phyloP scores from a whole-genome alignment of 1,140 invertebrate species.

The Drosophila ohnishii region DNA sequence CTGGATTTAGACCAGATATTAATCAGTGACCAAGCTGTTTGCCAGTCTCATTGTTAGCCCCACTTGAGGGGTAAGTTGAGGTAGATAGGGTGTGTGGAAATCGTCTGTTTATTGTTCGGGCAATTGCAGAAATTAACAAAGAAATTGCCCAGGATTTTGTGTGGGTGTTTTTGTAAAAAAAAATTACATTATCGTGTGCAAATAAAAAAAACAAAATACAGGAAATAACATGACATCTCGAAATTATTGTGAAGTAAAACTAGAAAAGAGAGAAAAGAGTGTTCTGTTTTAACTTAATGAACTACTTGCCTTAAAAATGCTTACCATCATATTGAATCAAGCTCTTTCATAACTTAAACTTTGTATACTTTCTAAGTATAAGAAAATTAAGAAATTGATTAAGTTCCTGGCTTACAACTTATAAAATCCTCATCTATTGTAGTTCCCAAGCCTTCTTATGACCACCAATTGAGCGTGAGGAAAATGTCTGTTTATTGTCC shows the following conservation, averaged over 20 bases:
- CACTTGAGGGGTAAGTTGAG: neutral
- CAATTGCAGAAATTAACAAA: conserved; percentile 55
- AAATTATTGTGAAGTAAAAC: neutral
- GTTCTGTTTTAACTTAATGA: neutral
- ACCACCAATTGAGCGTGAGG: neutral
- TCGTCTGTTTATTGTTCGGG: conserved; percentile 31
- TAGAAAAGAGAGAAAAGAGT: neutral
- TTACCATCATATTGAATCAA: neutral
- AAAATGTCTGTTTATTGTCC: conserved; percentile 29
- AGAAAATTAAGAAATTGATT: neutral
- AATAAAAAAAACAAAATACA: neutral
- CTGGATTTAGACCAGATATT: conserved; percentile 37
- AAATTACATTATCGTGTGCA: neutral
- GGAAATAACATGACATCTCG: neutral
- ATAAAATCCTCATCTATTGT: neutral
- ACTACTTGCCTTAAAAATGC: neutral
- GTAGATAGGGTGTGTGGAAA: neutral
- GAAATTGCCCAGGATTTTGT: conserved; percentile 23
- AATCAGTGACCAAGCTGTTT: conserved; percentile 29
- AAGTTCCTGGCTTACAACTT: neutral
- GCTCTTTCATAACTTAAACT: neutral
- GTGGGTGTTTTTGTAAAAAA: conserved; percentile 21
- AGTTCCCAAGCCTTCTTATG: neutral
- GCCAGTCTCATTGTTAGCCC: conserved; percentile 11
- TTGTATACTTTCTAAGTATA: neutral